Evolutionary conservation across 2,888 invertebrate species (phyloP), one percentile per base, ranked within the genome.

Genomic region (Empis livida): DNA sequence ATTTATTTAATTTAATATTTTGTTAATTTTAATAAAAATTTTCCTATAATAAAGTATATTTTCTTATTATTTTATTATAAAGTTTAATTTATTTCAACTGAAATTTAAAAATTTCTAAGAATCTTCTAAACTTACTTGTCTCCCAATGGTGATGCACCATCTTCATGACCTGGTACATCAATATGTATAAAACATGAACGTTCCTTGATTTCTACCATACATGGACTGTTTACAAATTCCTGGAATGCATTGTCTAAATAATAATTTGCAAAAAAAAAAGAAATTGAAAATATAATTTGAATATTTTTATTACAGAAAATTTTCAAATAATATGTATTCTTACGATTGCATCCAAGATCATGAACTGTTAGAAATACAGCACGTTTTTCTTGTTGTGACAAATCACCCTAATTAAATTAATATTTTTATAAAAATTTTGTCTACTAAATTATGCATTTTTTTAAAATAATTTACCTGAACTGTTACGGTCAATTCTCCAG

Each of bases 361-460:
- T 92, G 91, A 1, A 91, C 87, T 30, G 91, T 92, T 46, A 92
- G 71, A 63, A 92, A 88, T 54, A 88, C 80, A 51, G 88, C 88
- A 67, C 83, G 73, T 62, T 84, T 85, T 59, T 86, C 84, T 60
- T 84, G 81, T 61, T 84, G 84, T 55, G 80, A 78, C 57, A 88
- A 67, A 68, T 86, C 85, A 49, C 89, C 89, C 87, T 88, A 75
- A 16, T 75, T 55, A 54, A n/a, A 44, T 20, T 20, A 27, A 27
- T 27, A 27, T 6, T 5, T 27, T 8, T 9, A 27, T 6, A 3
- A 20, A 5, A 20, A 20, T 20, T 20, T 20, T 20, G n/a, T n/a
- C n/a, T n/a, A 20, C 3, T 3, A 20, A 20, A 20, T 20, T 20
- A 20, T 20, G 4, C 20, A 20, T 5, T 20, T 20, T 20, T 20